phyloP scores from a whole-genome alignment of 1,140 invertebrate species.

The Cotesia glomerata region DNA sequence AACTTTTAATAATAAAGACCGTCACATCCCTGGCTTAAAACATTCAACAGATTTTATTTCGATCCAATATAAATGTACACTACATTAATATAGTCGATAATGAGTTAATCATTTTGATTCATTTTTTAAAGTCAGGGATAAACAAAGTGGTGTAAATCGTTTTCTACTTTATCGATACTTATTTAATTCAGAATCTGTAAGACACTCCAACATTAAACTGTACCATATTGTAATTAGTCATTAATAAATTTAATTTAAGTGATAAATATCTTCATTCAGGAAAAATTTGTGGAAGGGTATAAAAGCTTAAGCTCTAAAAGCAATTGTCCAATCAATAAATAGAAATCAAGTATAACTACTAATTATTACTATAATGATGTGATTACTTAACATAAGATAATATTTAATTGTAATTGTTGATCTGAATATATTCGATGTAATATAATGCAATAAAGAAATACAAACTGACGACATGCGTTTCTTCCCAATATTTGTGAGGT shows the following conservation, averaged over 20 bases:
- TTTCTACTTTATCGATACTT: not conserved
- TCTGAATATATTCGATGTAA: constrained; percentile 34
- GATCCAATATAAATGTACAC: too few relatives aligned
- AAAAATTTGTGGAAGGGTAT: not conserved
- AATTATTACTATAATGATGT: constrained; percentile 44
- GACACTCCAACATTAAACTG: constrained; percentile 31
- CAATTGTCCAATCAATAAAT: not conserved
- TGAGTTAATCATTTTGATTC: not conserved
- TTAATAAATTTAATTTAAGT: constrained; percentile 46
- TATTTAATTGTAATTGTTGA: constrained; percentile 27
- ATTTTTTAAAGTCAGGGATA: not conserved
- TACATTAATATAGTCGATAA: not conserved
- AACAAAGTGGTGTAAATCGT: not conserved
- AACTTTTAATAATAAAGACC: not conserved
- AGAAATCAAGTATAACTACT: not conserved
- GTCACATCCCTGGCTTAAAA: too few relatives aligned
- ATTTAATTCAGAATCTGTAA: constrained; percentile 18
- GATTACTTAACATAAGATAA: constrained; percentile 3
- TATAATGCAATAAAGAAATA: constrained; percentile 41
- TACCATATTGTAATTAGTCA: constrained; percentile 62
- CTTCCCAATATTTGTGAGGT: too few relatives aligned
- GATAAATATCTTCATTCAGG: not conserved
- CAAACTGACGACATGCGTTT: not conserved
- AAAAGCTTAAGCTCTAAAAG: not conserved
- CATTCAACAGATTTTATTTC: too few relatives aligned